phyloP scores from a whole-genome alignment of 2,797 vertebrate species.

The Sebastes vulpes region DNA sequence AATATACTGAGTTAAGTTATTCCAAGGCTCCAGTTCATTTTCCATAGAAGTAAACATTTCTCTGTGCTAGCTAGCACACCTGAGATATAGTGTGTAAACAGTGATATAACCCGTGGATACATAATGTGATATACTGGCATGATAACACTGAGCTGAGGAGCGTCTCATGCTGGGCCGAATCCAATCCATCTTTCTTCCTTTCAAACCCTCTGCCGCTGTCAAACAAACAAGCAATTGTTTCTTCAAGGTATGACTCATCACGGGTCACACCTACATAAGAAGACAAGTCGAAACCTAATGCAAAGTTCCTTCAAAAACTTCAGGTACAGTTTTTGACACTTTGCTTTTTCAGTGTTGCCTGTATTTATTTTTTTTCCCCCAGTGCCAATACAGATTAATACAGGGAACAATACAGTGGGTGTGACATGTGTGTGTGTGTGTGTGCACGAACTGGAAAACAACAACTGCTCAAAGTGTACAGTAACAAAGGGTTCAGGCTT shows the following conservation, averaged over 20 bases:
- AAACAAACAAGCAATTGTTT: constrained; percentile 76
- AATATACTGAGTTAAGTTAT: neutral
- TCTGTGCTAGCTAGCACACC: neutral
- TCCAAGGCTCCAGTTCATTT: neutral
- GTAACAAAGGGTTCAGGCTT: constrained; percentile 52
- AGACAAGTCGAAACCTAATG: constrained; percentile 41
- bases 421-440: constrained; percentile 1
- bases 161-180: constrained; percentile 8
- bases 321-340: constrained; percentile 11
- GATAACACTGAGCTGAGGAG: constrained; percentile 15
- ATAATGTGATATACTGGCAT: neutral
- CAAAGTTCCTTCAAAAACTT: constrained; percentile 27
- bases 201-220: constrained; percentile 33
- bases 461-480: constrained; percentile 43
- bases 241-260: constrained; percentile 68
- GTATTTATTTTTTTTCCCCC: neutral
- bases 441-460: constrained; percentile 23
- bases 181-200: constrained; percentile 29
- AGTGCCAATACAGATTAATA: constrained; percentile 23
- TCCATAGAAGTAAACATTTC: neutral
- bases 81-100: constrained; percentile 6
- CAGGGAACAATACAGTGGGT: constrained; percentile 39
- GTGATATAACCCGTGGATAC: neutral
- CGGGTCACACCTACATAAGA: constrained; percentile 38
- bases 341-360: constrained; percentile 1